These are phyloP conservation scores for Oscheius sp. DNA, from an alignment of 2,888 invertebrate species.

Conservation along the genomic window DNA sequence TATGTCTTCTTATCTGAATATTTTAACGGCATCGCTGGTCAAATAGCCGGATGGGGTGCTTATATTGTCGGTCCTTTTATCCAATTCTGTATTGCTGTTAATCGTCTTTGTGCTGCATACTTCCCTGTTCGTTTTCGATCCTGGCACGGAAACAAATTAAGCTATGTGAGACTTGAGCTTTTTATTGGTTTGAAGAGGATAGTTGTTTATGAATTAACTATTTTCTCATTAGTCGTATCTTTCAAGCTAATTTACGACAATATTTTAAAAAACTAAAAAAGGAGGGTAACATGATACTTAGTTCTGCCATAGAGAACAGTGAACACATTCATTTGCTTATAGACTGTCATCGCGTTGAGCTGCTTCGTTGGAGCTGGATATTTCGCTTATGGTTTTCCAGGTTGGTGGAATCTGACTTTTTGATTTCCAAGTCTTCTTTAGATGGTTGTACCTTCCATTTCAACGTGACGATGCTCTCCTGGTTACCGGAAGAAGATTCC, in stretches of 20 bases:
- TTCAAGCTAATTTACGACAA: too few relatives aligned
- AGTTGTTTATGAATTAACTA: too few relatives aligned
- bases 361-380: not conserved
- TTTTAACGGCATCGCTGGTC: slow-evolving; percentile 39
- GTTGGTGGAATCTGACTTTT: not conserved
- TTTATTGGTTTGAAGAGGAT: too few relatives aligned
- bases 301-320: too few relatives aligned
- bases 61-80: slow-evolving; percentile 38
- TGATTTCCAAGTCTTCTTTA: not conserved
- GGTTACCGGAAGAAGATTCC: slow-evolving; percentile 8
- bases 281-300: not conserved
- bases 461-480: slow-evolving; percentile 20
- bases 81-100: slow-evolving; percentile 20
- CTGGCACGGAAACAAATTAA: slow-evolving; percentile 3
- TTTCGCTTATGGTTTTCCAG: slow-evolving; percentile 1
- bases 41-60: slow-evolving; percentile 46
- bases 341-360: not conserved
- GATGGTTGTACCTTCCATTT: slow-evolving; percentile 8
- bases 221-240: too few relatives aligned
- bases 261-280: not conserved
- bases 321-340: not conserved
- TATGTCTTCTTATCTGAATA: slow-evolving; percentile 29
- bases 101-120: slow-evolving; percentile 6
- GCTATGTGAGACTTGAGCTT: not conserved
- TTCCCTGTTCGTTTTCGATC: not conserved